These are phyloP conservation scores for Nansenia antarctica DNA, from an alignment of 2,113 vertebrate genomes.

Conservation along the genomic window DNA sequence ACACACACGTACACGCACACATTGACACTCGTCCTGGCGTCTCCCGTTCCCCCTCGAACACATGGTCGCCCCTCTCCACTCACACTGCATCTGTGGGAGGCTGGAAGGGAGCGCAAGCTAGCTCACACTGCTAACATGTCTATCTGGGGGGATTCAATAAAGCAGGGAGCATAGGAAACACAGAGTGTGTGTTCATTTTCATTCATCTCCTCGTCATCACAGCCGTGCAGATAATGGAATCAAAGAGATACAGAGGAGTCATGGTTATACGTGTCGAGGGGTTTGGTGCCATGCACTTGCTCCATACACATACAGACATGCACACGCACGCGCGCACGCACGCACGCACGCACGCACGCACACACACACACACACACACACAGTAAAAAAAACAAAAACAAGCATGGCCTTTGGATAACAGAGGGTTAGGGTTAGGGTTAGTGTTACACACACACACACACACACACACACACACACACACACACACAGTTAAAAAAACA, in stretches of 20 bases:
- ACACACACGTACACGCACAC: neutral
- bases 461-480: slow-evolving; percentile 8
- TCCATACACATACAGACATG: slow-evolving; percentile 53
- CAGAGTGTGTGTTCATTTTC: slow-evolving; percentile 63
- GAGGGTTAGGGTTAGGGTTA: too few species aligned
- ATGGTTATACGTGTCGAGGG: slow-evolving; percentile 46
- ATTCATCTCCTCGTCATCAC: slow-evolving; percentile 52
- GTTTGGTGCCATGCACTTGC: slow-evolving; percentile 51
- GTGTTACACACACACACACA: too few species aligned
- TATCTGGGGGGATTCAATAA: slow-evolving; percentile 64
- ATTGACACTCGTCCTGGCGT: neutral
- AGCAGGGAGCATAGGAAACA: slow-evolving; percentile 36
- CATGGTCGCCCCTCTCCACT: slow-evolving; percentile 23
- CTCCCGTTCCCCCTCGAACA: neutral
- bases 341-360: too few species aligned
- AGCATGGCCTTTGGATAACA: too few species aligned
- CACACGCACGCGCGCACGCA: too few species aligned
- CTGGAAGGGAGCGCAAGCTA: slow-evolving; percentile 32
- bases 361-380: too few species aligned
- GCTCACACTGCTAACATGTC: slow-evolving; percentile 36
- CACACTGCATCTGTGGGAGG: slow-evolving; percentile 54
- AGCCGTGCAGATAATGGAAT: slow-evolving; percentile 67
- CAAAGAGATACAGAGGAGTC: slow-evolving; percentile 62
- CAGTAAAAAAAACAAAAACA: too few species aligned
- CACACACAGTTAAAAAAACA: slow-evolving; percentile 29